Conservation (phyloP, 2,888 invertebrate species). For the Tipula confusa region DNA sequence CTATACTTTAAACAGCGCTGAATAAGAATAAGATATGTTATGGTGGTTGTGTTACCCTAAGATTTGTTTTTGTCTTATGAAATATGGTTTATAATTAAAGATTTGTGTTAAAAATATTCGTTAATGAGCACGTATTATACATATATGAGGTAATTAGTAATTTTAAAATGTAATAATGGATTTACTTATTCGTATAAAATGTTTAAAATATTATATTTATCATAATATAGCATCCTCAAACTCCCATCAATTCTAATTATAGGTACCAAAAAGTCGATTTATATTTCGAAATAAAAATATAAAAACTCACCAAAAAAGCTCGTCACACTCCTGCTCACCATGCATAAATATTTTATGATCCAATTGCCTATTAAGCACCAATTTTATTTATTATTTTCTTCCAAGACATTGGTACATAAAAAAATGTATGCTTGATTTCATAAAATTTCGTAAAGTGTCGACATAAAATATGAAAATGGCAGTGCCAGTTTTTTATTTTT, state of each 20-base stretch:
- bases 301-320: neutral
- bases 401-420: neutral
- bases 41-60: neutral
- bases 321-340: neutral
- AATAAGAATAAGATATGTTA: neutral
- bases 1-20: neutral
- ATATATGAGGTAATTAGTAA: neutral
- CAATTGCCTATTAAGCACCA: neutral
- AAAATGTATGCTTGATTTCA: neutral
- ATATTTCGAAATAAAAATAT: neutral
- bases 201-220: neutral
- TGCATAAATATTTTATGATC: neutral
- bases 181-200: neutral
- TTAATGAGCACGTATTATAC: neutral
- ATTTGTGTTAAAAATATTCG: neutral
- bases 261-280: neutral
- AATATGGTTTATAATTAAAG: neutral
- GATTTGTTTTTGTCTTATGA: neutral
- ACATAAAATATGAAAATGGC: neutral
- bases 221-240: neutral
- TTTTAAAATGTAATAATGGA: neutral
- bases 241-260: neutral
- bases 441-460: neutral
- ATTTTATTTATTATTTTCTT: neutral
- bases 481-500: neutral